These are phyloP conservation scores for Thecocarcelia acutangulata DNA, from an alignment of 2,888 invertebrate species.

Conservation along the genomic window DNA sequence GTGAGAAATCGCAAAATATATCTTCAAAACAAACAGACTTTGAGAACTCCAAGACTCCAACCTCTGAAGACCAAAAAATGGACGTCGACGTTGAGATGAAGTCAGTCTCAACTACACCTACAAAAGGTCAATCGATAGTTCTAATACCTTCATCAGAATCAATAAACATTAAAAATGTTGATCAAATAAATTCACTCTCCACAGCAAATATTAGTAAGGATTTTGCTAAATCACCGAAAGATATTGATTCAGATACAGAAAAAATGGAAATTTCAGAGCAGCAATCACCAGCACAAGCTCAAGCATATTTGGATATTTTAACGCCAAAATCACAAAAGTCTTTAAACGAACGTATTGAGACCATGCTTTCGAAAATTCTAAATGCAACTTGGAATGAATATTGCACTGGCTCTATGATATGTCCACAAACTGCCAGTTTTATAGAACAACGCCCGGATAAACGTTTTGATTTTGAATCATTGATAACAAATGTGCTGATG, in stretches of 20 bases:
- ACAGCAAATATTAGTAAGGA: slow-evolving; percentile 27
- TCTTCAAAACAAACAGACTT: slow-evolving; percentile 21
- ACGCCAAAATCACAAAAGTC: slow-evolving; percentile 60
- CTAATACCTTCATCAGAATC: slow-evolving; percentile 66
- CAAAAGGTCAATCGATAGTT: slow-evolving; percentile 56
- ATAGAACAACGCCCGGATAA: slow-evolving; percentile 83
- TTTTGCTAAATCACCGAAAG: slow-evolving; percentile 81
- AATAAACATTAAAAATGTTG: slow-evolving; percentile 23
- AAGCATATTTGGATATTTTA: slow-evolving; percentile 31
- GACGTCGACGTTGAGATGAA: slow-evolving; percentile 79
- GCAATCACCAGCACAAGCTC: slow-evolving; percentile 59
- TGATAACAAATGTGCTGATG: slow-evolving; percentile 85
- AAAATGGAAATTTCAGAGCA: slow-evolving; percentile 85
- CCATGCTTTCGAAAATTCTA: slow-evolving; percentile 86
- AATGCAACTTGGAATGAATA: slow-evolving; percentile 88
- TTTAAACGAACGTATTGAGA: slow-evolving; percentile 82
- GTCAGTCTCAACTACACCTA: slow-evolving; percentile 73
- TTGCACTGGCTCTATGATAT: slow-evolving; percentile 83
- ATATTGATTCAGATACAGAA: slow-evolving; percentile 82
- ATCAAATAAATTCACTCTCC: slow-evolving; percentile 6
- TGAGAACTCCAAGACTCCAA: slow-evolving; percentile 60
- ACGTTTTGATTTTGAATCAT: slow-evolving; percentile 81
- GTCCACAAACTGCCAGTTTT: slow-evolving; percentile 84
- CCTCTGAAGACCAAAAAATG: slow-evolving; percentile 72
- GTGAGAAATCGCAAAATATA: background rate